These are phyloP conservation scores for Prunella fulvescens DNA, from an alignment of 2,113 vertebrate species.

Conservation along the genomic window DNA sequence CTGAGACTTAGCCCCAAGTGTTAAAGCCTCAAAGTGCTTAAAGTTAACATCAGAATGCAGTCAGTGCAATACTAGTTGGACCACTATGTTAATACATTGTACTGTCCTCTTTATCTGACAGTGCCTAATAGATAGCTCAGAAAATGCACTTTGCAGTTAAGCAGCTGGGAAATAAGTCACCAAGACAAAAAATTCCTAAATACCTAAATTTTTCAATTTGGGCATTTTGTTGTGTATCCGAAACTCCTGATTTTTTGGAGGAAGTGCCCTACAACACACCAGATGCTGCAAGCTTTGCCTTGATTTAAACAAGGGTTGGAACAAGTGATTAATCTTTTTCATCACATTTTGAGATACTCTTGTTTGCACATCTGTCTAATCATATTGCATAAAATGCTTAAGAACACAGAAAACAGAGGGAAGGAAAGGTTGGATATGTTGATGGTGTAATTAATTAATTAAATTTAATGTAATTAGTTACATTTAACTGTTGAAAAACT, in stretches of 20 bases:
- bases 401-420: not conserved
- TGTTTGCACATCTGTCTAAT: conserved; percentile 41
- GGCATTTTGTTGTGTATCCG: not conserved
- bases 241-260: not conserved
- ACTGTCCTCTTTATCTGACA: not conserved
- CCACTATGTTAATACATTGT: not conserved
- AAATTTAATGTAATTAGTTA: not conserved
- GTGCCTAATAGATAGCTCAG: not conserved
- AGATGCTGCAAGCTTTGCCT: not conserved
- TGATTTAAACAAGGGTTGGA: not conserved
- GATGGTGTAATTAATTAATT: not conserved
- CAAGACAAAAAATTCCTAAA: not conserved
- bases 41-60: not conserved
- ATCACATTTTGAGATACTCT: not conserved
- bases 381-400: conserved; percentile 19
- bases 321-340: conserved; percentile 1
- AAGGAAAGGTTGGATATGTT: conserved; percentile 6
- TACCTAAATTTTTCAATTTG: not conserved
- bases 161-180: not conserved
- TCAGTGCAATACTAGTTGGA: not conserved
- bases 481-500: not conserved
- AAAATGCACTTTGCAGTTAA: not conserved
- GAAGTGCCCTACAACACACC: not conserved
- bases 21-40: not conserved
- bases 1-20: not conserved